Base-by-base conservation (phyloP, 2,888 invertebrate species). In the Luffia ferchaultella region DNA sequence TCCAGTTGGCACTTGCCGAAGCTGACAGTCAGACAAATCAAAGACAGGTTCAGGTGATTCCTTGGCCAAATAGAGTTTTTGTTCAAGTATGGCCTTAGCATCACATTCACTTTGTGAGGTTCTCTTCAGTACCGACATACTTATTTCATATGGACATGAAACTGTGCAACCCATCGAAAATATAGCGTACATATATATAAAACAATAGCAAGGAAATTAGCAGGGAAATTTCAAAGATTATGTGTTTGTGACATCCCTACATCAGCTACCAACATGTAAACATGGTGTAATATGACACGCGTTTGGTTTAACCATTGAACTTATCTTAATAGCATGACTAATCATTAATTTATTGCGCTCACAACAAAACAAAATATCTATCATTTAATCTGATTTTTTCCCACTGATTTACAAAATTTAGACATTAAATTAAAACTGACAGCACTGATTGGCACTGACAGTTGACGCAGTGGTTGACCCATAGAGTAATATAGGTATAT, bases 31-130 rank as follows among this genome's bases (percentile, higher is more conserved):
- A 2, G 93, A 91, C 54, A 95, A 70, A 73, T 95, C 94, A 72
- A 93, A 94, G 53, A 89, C 85, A 50, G 91, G 89, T 68, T 93
- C 94, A 20, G 94, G 95, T 57, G 89, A 91, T 75, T 94, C 94
- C 59, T 79, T 82, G 16, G 86, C 86, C 53, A 85, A 62, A 56
- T 84, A 85, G 49, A 85, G 57, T 64, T 84, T 85, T 53, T 84
- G 68, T 56, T 84, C 80, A 40, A 83, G 56, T 56, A 62, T 70
- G 44, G 74, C 68, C 55, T 71, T 68, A 44, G 62, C 58, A 20
- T 69, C 63, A 9, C 42, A 44, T 9, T 18, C 42, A 56, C 62
- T 64, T 55, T 59, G 62, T 50, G 65, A 60, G 54, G 69, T 67
- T 58, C 72, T 74, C 53, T 76, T 73, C 63, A 83, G 77, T 60